Conservation (phyloP, 2,113 vertebrate species). For the Mungos mungo region DNA sequence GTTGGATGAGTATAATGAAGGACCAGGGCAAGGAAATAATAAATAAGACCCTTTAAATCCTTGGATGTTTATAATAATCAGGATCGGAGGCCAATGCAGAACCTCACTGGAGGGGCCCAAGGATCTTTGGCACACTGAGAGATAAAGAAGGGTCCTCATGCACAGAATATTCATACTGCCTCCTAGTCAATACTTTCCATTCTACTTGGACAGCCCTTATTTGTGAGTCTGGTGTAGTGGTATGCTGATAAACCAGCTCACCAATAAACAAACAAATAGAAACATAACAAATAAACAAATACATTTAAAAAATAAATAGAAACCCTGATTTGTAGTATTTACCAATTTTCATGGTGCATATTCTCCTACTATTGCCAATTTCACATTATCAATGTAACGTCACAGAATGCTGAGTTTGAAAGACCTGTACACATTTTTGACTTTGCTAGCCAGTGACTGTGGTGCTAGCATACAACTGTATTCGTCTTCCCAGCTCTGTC, state of each 20-base stretch:
- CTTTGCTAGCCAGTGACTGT: background rate
- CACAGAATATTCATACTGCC: background rate
- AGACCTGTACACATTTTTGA: background rate
- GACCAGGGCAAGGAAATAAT: background rate
- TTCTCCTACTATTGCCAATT: background rate
- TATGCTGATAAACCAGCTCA: background rate
- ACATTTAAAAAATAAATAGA: background rate
- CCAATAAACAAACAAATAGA: background rate
- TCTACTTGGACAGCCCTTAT: background rate
- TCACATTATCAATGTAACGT: background rate
- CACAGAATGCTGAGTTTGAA: background rate
- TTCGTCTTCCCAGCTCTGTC: background rate
- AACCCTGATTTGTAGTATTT: background rate
- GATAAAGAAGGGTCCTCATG: background rate
- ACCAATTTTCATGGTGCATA: background rate
- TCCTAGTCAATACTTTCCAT: background rate
- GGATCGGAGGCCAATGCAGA: background rate
- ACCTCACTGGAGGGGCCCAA: background rate
- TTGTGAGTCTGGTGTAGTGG: background rate
- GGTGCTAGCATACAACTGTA: background rate
- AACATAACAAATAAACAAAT: background rate
- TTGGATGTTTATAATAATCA: background rate
- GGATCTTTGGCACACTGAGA: background rate
- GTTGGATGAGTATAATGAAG: background rate
- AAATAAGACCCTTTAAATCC: background rate